Conservation (phyloP, 2,888 invertebrate species). For the Brassicogethes aeneus region DNA sequence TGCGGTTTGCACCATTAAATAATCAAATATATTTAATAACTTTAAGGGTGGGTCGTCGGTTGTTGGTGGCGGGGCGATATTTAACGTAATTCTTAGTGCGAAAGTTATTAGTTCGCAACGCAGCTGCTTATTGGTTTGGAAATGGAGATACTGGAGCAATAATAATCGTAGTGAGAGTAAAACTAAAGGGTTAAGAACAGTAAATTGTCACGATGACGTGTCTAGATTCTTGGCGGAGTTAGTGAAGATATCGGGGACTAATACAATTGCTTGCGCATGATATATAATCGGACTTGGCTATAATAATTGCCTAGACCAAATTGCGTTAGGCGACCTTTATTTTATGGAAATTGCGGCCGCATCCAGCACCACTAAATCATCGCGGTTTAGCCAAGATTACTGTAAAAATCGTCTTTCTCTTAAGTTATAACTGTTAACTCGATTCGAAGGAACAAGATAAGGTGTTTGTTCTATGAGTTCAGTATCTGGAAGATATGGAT, state of each 20-base stretch:
- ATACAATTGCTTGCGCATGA: conserved; percentile 29
- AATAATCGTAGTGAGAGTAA: neutral
- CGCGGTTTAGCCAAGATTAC: too few species aligned
- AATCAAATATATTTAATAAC: too few species aligned
- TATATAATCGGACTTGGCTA: conserved; percentile 32
- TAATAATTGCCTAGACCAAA: conserved; percentile 15
- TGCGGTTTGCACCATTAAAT: too few species aligned
- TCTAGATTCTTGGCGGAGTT: conserved; percentile 33
- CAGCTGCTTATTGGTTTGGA: conserved; percentile 35
- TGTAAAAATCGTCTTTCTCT: too few species aligned
- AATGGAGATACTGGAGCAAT: conserved; percentile 19
- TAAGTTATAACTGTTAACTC: too few species aligned
- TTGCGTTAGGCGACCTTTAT: neutral
- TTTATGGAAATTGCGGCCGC: neutral
- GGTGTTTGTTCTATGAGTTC: too few species aligned
- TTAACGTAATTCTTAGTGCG: conserved; percentile 1
- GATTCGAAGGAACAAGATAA: too few species aligned
- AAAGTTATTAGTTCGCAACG: conserved; percentile 23
- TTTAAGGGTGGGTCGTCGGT: too few species aligned
- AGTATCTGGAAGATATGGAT: too few species aligned
- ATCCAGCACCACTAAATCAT: too few species aligned
- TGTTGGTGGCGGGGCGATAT: neutral
- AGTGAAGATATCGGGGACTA: conserved; percentile 30
- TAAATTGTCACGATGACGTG: conserved; percentile 31
- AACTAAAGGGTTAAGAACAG: conserved; percentile 30